phyloP scores from a whole-genome alignment of 2,888 invertebrate genomes.

The Acanthopleura granulata region DNA sequence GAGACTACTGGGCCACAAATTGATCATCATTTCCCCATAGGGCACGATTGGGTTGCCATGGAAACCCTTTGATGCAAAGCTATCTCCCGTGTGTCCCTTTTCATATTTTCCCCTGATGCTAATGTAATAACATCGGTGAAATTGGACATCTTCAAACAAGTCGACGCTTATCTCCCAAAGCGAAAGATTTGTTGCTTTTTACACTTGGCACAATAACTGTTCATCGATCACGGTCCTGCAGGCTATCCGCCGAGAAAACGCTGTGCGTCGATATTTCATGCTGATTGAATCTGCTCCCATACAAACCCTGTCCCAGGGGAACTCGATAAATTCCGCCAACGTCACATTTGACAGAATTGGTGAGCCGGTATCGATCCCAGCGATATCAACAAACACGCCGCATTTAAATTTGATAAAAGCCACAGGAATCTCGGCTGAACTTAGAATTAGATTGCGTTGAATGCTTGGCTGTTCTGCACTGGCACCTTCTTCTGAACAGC shows the following conservation, averaged over 20 bases:
- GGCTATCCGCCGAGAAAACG: not conserved
- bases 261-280: conserved; percentile 7
- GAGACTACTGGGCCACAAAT: conserved; percentile 12
- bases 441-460: conserved; percentile 8
- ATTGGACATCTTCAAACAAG: conserved; percentile 19
- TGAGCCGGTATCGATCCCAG: conserved; percentile 14
- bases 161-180: conserved; percentile 17
- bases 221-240: not conserved
- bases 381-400: conserved; percentile 18
- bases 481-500: too few species aligned
- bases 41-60: conserved; percentile 4
- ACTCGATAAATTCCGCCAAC: not conserved
- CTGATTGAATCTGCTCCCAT: conserved; percentile 18
- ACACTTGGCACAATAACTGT: conserved; percentile 15
- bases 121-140: conserved; percentile 15
- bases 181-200: conserved; percentile 20
- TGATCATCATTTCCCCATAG: conserved; percentile 20
- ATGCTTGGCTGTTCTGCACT: not conserved
- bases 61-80: conserved; percentile 12
- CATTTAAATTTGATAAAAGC: conserved; percentile 15
- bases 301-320: not conserved
- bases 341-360: conserved; percentile 18
- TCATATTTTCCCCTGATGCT: conserved; percentile 14
- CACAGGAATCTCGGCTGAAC: not conserved
- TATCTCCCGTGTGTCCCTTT: not conserved